Base-by-base conservation (phyloP, 2,888 invertebrate genomes). In the Epicampocera succincta region DNA sequence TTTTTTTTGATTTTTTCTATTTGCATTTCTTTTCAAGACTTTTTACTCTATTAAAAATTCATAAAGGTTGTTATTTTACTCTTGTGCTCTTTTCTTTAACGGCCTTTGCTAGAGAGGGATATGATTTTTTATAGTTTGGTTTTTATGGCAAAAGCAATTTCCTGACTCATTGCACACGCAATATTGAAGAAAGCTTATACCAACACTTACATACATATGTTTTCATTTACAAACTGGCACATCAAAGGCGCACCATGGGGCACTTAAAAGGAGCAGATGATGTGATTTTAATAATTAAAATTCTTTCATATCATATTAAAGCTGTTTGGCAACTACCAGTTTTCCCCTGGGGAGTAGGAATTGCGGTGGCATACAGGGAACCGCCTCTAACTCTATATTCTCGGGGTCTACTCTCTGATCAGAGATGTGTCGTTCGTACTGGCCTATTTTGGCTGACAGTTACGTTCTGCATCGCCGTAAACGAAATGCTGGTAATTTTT, bases 121-220 rank as follows among this genome's bases (percentile, higher is more conserved):
- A 56, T 58, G 50, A 63, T 69, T 68, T 48, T 78, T 78, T 68
- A 19, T 33, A 73, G 15, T 56, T 71, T 19, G 46, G 66, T 72
- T 78, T 65, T 42, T 81, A 65, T 73, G 73, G 63, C 40, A 74
- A 74, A 74, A 79, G 71, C 76, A 84, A 76, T 82, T 84, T 84
- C 69, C 74, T 76, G 80, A 75, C 69, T 83, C 83, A 84, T 84
- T 84, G 84, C 83, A 80, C 74, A 84, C 79, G 81, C 79, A 81
- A 65, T 71, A 75, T 71, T 52, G 58, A 71, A 60, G 50, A 76
- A 69, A 42, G 29, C 40, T 60, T 52, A 60, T 42, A 38, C 12
- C 50, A 33, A 21, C 50, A 73, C 40, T n/a, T 63, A 40, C 42
- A 60, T 63, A 40, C 42, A 60, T 40, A 73, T 9, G 15, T 52